These are phyloP conservation scores for Musca domestica DNA, from an alignment of 1,140 invertebrate genomes.

Conservation along the genomic window DNA sequence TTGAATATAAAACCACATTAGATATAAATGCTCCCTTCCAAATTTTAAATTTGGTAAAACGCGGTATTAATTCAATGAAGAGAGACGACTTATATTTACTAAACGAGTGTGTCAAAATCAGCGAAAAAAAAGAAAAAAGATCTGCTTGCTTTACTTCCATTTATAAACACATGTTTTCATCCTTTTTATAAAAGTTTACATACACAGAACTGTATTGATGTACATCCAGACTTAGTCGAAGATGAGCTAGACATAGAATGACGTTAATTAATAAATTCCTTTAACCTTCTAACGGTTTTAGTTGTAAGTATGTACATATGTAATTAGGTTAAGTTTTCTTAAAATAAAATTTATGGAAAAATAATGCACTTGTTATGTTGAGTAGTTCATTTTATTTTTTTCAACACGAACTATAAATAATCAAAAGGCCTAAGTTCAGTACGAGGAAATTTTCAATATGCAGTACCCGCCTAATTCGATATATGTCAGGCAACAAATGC, in stretches of 20 bases:
- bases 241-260: background rate
- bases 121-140: background rate
- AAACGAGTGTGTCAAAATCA: background rate
- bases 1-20: background rate
- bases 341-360: too few species aligned
- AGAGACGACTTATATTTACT: background rate
- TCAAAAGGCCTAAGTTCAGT: too few species aligned
- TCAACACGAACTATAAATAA: too few species aligned
- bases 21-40: too few species aligned
- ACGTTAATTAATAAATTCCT: background rate
- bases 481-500: too few species aligned
- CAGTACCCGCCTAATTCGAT: too few species aligned
- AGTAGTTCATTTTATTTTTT: too few species aligned
- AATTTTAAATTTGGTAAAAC: background rate
- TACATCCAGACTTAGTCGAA: background rate
- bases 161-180: background rate
- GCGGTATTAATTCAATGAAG: background rate
- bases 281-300: too few species aligned
- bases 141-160: conserved; percentile 9
- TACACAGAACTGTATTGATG: background rate
- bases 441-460: too few species aligned
- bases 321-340: too few species aligned
- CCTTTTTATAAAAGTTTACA: conserved; percentile 1
- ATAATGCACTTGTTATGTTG: too few species aligned
- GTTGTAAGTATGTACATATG: too few species aligned